Conservation (phyloP, 2,113 vertebrate genomes). For the Guaruba guarouba region DNA sequence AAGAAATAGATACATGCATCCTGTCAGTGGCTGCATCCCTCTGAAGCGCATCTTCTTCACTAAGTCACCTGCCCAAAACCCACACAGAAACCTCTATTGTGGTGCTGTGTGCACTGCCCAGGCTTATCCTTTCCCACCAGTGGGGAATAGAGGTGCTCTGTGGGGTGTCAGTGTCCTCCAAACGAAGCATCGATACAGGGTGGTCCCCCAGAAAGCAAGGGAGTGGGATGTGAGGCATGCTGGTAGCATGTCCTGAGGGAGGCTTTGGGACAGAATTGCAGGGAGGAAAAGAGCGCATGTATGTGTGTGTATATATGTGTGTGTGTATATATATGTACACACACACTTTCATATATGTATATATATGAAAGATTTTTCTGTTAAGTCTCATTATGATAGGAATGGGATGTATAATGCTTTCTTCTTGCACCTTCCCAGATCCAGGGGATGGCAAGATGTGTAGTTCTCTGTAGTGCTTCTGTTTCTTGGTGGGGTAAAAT, state of each 20-base stretch:
- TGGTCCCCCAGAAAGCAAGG: not conserved
- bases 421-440: not conserved
- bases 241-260: not conserved
- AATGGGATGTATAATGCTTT: not conserved
- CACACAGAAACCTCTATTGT: not conserved
- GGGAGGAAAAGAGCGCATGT: too few species aligned
- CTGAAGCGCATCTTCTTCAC: not conserved
- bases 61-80: not conserved
- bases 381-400: not conserved
- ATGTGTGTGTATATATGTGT: too few species aligned
- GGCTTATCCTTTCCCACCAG: not conserved
- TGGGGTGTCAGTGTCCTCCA: not conserved
- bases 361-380: not conserved
- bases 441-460: not conserved
- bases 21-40: fast-evolving
- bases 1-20: fast-evolving
- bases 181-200: fast-evolving
- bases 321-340: too few species aligned
- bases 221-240: fast-evolving
- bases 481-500: not conserved
- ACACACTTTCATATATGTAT: not conserved
- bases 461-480: not conserved
- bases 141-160: not conserved
- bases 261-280: not conserved
- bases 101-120: not conserved